Base-by-base conservation (phyloP, 2,797 vertebrate genomes). In the Semaprochilodus insignis region DNA sequence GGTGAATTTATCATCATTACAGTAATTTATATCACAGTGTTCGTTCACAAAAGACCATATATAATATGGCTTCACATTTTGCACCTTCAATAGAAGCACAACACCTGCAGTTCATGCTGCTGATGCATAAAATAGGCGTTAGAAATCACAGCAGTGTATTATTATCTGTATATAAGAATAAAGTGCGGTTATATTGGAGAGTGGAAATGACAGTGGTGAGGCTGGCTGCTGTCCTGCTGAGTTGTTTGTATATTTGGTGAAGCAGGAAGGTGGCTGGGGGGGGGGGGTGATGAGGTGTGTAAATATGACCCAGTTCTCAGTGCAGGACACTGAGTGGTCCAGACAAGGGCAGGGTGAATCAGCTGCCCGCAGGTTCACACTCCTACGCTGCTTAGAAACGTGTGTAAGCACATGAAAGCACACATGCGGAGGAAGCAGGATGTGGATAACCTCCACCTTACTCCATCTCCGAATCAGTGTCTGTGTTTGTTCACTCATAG, bases 341-440 rank as follows among this genome's bases (percentile, higher is more conserved):
- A 75, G 86, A 86, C 88, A 85, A 81, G 70, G 66, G 65, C 70
- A 67, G 78, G 34, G 75, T 87, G 88, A 90, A 73, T 83, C 83
- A 83, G 75, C 72, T 40, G 51, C 83, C 78, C 16, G 51, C 76
- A 80, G 85, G 67, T 77, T 84, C 70, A 81, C 74, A 84, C 83
- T 84, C 81, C 74, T 72, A 87, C 77, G 48, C n/a, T 75, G 21
- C 54, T 52, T 25, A 52, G 40, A 44, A 34, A 40, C 72, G 73
- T 67, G 44, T 75, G 63, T 74, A 74, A 63, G 59, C 16, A 80
- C 80, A 81, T 65, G 72, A 71, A 55, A 81, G 74, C 52, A 79
- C 54, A 69, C 63, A 60, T 44, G 6, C 85, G 51, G 74, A 21
- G 65, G 15, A 48, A 59, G 55, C 44, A 13, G 34, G 19, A 54